phyloP scores from a whole-genome alignment of 1,140 invertebrate genomes.

The Akabosia matsudoensis region DNA sequence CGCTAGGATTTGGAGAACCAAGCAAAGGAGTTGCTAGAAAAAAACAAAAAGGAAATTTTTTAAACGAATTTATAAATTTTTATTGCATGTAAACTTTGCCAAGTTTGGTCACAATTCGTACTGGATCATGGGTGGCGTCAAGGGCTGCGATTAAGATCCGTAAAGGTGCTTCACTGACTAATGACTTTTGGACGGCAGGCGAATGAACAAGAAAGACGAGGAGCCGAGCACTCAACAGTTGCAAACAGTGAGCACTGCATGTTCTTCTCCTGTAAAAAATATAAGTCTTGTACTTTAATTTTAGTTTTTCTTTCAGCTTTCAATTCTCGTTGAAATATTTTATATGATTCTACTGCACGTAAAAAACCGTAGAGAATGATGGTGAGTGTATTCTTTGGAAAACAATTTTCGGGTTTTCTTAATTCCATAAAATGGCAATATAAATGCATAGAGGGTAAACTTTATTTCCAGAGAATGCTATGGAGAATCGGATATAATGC shows the following conservation, averaged over 20 bases:
- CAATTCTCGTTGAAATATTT: too few relatives aligned
- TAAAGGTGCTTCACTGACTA: conserved; percentile 59
- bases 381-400: too few relatives aligned
- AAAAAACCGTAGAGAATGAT: too few relatives aligned
- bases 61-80: too few relatives aligned
- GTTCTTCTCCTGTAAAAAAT: conserved; percentile 56
- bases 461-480: too few relatives aligned
- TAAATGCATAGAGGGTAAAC: background rate
- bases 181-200: conserved; percentile 56
- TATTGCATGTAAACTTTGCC: too few relatives aligned
- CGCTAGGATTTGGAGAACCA: conserved; percentile 65
- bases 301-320: too few relatives aligned
- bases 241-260: conserved; percentile 67
- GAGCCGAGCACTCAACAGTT: conserved; percentile 63
- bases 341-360: too few relatives aligned
- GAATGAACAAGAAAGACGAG: conserved; percentile 62
- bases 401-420: background rate
- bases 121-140: conserved; percentile 66
- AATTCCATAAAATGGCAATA: background rate
- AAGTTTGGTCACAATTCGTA: too few relatives aligned
- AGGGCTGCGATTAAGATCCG: conserved; percentile 61
- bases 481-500: too few relatives aligned
- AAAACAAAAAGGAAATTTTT: too few relatives aligned
- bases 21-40: conserved; percentile 64
- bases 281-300: background rate